Conservation (phyloP, 2,797 vertebrate species). For the Menidia menidia region DNA sequence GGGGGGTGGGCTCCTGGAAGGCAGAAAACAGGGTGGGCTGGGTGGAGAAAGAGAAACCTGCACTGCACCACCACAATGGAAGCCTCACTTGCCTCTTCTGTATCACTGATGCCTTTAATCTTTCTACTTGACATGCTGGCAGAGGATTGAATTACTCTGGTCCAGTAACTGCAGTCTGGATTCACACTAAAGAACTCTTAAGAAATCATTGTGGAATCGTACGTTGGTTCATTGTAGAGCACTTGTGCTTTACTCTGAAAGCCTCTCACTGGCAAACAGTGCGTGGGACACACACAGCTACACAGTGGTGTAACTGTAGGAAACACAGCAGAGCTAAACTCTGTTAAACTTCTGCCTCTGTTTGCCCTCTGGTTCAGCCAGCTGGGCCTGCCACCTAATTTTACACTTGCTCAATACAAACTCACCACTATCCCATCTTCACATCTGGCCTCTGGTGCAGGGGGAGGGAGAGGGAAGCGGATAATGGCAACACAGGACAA, state of each 20-base stretch:
- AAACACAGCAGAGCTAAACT: slow-evolving; percentile 12
- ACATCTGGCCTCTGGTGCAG: slow-evolving; percentile 66
- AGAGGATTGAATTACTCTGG: slow-evolving; percentile 30
- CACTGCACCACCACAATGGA: slow-evolving; percentile 66
- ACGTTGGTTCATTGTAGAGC: slow-evolving; percentile 32
- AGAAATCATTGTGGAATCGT: background rate
- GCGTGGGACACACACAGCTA: slow-evolving; percentile 17
- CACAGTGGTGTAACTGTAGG: slow-evolving; percentile 28
- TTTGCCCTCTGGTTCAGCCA: slow-evolving; percentile 40
- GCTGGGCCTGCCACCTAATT: slow-evolving; percentile 57
- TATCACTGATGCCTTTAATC: slow-evolving; percentile 36
- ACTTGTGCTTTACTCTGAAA: slow-evolving; percentile 13
- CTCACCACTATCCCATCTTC: slow-evolving; percentile 63
- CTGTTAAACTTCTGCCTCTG: slow-evolving; percentile 47
- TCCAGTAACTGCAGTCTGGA: slow-evolving; percentile 1
- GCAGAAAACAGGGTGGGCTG: slow-evolving; percentile 47
- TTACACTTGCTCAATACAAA: slow-evolving; percentile 67
- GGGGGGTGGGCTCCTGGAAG: slow-evolving; percentile 22
- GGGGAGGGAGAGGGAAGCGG: slow-evolving; percentile 20
- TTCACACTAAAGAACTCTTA: slow-evolving; percentile 32
- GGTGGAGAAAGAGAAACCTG: slow-evolving; percentile 58
- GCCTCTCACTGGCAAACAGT: slow-evolving; percentile 32
- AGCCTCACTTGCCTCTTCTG: slow-evolving; percentile 54
- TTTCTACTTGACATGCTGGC: slow-evolving; percentile 32
- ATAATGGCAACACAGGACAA: slow-evolving; percentile 38